phyloP scores from a whole-genome alignment of 2,797 vertebrate species.

The Phoeniculus purpureus region DNA sequence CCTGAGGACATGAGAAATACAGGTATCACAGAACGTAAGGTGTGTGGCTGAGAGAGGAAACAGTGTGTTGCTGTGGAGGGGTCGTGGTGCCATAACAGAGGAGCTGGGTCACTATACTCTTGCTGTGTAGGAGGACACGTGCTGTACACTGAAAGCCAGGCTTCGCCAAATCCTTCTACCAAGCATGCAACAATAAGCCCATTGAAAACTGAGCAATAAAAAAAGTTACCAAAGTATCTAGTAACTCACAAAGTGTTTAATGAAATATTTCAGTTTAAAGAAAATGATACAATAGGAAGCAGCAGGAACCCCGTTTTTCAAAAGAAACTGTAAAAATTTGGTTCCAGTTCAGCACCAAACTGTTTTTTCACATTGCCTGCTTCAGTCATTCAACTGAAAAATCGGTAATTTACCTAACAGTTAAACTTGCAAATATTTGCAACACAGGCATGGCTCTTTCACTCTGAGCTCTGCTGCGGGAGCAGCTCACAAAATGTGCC shows the following conservation, averaged over 20 bases:
- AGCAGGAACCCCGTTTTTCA: background rate
- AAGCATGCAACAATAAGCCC: background rate
- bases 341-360: background rate
- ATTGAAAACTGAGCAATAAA: background rate
- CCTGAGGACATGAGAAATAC: background rate
- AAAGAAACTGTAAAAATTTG: slow-evolving; percentile 14
- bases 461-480: background rate
- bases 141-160: background rate
- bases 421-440: slow-evolving; percentile 10
- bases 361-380: slow-evolving; percentile 31
- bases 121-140: background rate
- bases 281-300: background rate
- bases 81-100: background rate
- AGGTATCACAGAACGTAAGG: background rate
- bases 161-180: background rate
- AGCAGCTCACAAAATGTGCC: background rate
- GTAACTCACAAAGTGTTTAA: background rate
- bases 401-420: slow-evolving; percentile 34
- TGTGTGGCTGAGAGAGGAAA: background rate
- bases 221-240: background rate
- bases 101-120: background rate
- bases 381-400: slow-evolving; percentile 47
- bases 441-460: background rate
- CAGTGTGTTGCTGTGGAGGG: background rate
- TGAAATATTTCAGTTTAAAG: background rate